Percentiles rank a stretch among this genome's conserved stretches.
These are phyloP conservation scores for Andrena haemorrhoa DNA, from an alignment of 2,888 invertebrate genomes.

Conservation along the genomic window DNA sequence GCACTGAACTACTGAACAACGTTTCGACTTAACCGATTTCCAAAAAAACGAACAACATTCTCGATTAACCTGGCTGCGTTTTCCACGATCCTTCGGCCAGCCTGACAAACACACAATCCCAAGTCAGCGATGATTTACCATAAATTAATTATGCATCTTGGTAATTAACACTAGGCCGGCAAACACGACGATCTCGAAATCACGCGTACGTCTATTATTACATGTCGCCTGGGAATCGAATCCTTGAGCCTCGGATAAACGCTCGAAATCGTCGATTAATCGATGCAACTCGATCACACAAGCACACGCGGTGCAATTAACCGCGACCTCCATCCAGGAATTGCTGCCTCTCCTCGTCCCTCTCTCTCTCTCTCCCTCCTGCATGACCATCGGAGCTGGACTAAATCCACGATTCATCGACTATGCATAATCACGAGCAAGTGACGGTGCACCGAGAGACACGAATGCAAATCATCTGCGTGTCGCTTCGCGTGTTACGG, in stretches of 20 bases:
- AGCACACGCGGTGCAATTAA: conserved; percentile 28
- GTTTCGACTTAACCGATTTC: background rate
- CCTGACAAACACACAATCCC: conserved; percentile 66
- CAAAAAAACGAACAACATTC: conserved; percentile 48
- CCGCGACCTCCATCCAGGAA: conserved; percentile 28
- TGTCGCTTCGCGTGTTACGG: background rate
- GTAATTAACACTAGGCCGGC: conserved; percentile 66
- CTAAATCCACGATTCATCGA: conserved; percentile 28
- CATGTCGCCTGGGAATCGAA: conserved; percentile 8
- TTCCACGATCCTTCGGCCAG: conserved; percentile 34
- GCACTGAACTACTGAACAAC: background rate
- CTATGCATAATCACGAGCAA: conserved; percentile 29
- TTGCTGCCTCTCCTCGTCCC: background rate
- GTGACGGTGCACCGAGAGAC: background rate
- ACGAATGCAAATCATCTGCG: conserved; percentile 9
- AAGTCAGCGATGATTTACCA: conserved; percentile 72
- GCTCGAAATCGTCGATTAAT: conserved; percentile 34
- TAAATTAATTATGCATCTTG: conserved; percentile 81
- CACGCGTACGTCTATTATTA: conserved; percentile 8
- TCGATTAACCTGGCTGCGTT: conserved; percentile 70
- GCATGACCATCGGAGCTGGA: conserved; percentile 17
- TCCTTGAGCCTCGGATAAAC: conserved; percentile 40
- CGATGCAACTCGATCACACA: conserved; percentile 14
- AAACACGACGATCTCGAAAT: conserved; percentile 45
- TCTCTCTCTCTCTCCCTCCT: background rate